phyloP scores from a whole-genome alignment of 2,888 invertebrate species.

The Onchidella celtica region DNA sequence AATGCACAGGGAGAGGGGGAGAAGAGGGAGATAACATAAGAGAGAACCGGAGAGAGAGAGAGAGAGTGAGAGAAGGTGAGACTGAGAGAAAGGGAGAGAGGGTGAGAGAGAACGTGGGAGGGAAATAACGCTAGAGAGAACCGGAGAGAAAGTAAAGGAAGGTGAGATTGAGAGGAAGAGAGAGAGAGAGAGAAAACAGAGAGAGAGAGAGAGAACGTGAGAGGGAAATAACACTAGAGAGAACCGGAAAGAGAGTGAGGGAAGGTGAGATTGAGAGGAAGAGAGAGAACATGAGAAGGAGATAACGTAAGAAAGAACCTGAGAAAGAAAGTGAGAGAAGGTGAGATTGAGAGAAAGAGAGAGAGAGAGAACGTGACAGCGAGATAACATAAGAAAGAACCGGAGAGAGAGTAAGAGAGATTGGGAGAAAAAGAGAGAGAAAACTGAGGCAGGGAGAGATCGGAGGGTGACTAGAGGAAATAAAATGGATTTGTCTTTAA shows the following conservation, averaged over 20 bases:
- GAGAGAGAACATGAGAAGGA: neutral
- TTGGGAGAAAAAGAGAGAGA: neutral
- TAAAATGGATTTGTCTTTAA: neutral
- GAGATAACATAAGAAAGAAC: too few species aligned
- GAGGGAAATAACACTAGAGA: too few species aligned
- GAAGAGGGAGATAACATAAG: too few species aligned
- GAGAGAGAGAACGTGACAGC: too few species aligned
- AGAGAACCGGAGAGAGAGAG: too few species aligned
- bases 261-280: constrained; percentile 6
- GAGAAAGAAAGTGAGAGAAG: too few species aligned
- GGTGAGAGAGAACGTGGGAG: too few species aligned
- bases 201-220: constrained; percentile 5
- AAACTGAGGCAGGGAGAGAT: neutral
- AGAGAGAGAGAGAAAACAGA: neutral
- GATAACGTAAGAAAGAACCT: neutral
- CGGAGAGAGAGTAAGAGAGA: constrained; percentile 2
- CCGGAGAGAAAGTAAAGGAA: too few species aligned
- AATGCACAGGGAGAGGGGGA: too few species aligned
- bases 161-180: neutral
- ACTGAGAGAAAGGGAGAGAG: too few species aligned
- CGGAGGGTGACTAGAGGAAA: neutral
- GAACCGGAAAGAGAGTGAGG: neutral
- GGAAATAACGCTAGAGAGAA: too few species aligned
- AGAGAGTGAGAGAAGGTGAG: too few species aligned
- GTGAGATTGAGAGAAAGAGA: neutral